Conservation (phyloP, 2,797 vertebrate genomes). For the Tokudaia muenninki region DNA sequence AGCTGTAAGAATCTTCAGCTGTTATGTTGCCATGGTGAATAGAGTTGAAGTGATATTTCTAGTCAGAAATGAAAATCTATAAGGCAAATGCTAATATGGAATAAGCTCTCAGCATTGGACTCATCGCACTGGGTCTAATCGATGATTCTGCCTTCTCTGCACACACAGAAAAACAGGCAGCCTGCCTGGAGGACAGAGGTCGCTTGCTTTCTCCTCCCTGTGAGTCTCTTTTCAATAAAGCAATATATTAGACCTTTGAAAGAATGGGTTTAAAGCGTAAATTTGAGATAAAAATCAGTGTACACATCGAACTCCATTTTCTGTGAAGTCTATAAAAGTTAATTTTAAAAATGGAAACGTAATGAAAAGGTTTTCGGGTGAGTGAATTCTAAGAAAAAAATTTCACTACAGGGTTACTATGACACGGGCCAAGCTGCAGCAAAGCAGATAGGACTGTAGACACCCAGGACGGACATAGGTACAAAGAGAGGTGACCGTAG, state of each 20-base stretch:
- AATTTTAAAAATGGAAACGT: not conserved
- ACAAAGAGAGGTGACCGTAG: fast-evolving
- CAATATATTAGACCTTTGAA: not conserved
- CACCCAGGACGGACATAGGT: not conserved
- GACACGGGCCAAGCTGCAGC: not conserved
- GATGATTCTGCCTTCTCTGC: not conserved
- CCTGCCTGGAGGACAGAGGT: no score
- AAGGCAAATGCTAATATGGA: conserved; percentile 86
- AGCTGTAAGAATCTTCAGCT: conserved; percentile 88
- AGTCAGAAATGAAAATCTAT: conserved; percentile 82
- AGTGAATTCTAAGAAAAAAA: not conserved
- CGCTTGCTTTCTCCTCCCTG: not conserved
- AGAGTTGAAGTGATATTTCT: conserved; percentile 85
- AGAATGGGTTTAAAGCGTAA: not conserved
- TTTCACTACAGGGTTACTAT: not conserved
- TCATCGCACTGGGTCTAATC: conserved; percentile 51
- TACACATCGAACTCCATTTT: not conserved
- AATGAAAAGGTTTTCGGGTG: not conserved
- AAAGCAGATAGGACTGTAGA: not conserved
- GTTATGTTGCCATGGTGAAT: conserved; percentile 90
- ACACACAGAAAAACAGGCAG: not conserved
- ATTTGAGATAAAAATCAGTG: not conserved
- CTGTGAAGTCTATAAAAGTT: not conserved
- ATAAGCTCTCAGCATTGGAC: conserved; percentile 63
- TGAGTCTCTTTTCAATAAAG: conserved; percentile 1